A percentile compares a stretch with the other conserved stretches of the same genome.
Evolutionary conservation across 2,797 vertebrate genomes (phyloP).

Genomic region (Myotis daubentonii): DNA sequence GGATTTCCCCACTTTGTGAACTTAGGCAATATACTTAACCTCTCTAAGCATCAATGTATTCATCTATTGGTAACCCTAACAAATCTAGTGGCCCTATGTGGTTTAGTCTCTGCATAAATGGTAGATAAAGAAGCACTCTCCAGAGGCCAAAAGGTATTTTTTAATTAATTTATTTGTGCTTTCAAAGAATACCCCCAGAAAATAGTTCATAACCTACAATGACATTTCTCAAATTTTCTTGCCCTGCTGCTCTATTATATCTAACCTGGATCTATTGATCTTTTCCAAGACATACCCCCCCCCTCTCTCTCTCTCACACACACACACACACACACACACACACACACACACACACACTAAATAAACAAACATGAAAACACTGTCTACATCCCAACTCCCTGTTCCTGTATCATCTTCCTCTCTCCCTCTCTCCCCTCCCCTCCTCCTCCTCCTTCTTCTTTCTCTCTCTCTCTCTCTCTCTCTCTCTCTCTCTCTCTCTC

Average conservation of each 20-base stretch:
- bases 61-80: not conserved
- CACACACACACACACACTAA: not conserved
- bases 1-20: slow-evolving; percentile 9
- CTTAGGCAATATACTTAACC: not conserved
- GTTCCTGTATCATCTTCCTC: not conserved
- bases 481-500: slow-evolving; percentile 9
- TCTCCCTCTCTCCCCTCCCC: too few relatives aligned
- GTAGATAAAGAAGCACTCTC: slow-evolving; percentile 3
- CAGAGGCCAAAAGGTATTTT: not conserved
- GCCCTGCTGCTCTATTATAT: not conserved
- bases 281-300: not conserved
- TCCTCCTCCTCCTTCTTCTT: too few relatives aligned
- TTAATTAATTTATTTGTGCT: slow-evolving; percentile 48
- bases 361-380: not conserved
- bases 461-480: slow-evolving; percentile 5
- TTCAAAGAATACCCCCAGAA: slow-evolving; percentile 34
- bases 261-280: not conserved
- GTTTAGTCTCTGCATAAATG: not conserved
- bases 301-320: not conserved
- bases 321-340: not conserved
- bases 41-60: not conserved
- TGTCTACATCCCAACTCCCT: not conserved
- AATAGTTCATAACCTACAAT: slow-evolving; percentile 12
- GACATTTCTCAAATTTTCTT: slow-evolving; percentile 25
- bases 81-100: not conserved